Conservation (phyloP, 37 sponge, comb jelly and placozoan genomes). For the Ephydatia muelleri region DNA sequence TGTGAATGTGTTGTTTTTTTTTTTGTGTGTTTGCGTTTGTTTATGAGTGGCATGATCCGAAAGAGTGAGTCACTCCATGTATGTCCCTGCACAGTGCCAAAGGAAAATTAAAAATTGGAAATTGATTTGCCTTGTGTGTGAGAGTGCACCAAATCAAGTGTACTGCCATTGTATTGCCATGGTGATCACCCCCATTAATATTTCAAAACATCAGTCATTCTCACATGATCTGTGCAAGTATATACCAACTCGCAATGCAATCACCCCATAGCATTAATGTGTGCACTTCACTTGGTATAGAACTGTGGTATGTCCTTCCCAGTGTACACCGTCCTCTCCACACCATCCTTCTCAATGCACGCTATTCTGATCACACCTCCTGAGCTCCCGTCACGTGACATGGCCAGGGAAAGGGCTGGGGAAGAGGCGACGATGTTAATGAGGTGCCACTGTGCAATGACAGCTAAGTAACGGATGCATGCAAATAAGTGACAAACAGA, state of each 20-base stretch:
- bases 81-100: too few relatives aligned
- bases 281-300: constrained; percentile 12
- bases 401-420: constrained; percentile 92
- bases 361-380: constrained; percentile 97
- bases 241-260: neutral
- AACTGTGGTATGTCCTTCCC: constrained; percentile 80
- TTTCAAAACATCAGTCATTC: neutral
- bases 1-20: too few relatives aligned
- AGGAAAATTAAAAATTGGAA: too few relatives aligned
- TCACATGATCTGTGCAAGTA: neutral
- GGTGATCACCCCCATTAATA: neutral
- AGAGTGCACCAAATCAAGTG: neutral
- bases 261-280: neutral
- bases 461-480: too few relatives aligned
- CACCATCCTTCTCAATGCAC: constrained; percentile 82
- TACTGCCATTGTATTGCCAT: neutral
- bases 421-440: too few relatives aligned
- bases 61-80: too few relatives aligned
- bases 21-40: too few relatives aligned
- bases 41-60: too few relatives aligned
- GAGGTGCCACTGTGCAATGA: too few relatives aligned
- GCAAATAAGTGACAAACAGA: too few relatives aligned
- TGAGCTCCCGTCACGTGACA: constrained; percentile 90
- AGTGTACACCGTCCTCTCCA: constrained; percentile 76
- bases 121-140: neutral